Percentiles rank a stretch among this genome's conserved stretches.
Evolutionary conservation across 2,888 invertebrate species (phyloP).

Genomic region (Diloba caeruleocephala): DNA sequence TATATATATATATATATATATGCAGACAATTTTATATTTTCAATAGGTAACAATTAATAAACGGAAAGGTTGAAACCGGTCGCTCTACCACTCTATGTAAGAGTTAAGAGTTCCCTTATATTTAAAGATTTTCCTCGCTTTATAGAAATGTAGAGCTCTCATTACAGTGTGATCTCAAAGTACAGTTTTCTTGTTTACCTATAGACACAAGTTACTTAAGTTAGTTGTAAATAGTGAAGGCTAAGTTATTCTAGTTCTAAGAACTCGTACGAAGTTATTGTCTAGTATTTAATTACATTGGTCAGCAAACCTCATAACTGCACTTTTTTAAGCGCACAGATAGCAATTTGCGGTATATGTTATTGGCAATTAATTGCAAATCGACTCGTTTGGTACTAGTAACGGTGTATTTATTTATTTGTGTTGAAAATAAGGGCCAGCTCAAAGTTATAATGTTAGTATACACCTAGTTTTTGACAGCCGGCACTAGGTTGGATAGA

Average conservation of each 20-base stretch:
- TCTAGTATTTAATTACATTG: slow-evolving; percentile 28
- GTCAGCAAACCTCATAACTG: slow-evolving; percentile 28
- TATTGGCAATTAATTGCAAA: slow-evolving; percentile 49
- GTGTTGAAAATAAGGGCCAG: slow-evolving; percentile 16
- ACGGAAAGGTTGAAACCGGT: slow-evolving; percentile 27
- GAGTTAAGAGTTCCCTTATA: slow-evolving; percentile 20
- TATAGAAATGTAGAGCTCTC: slow-evolving; percentile 20
- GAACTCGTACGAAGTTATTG: slow-evolving; percentile 32
- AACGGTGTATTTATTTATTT: slow-evolving; percentile 15
- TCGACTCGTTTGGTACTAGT: slow-evolving; percentile 22
- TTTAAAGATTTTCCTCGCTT: slow-evolving; percentile 28
- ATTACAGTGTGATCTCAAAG: slow-evolving; percentile 1
- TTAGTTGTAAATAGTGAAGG: slow-evolving; percentile 12
- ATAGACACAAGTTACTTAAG: not conserved
- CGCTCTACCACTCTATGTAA: slow-evolving; percentile 20
- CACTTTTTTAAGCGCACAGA: slow-evolving; percentile 21
- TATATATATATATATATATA: too few species aligned
- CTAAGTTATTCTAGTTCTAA: slow-evolving; percentile 15
- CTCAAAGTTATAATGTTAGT: slow-evolving; percentile 8
- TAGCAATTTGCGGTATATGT: slow-evolving; percentile 37
- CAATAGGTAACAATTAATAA: not conserved
- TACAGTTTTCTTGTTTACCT: not conserved
- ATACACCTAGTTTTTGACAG: slow-evolving; percentile 19
- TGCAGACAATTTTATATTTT: slow-evolving; percentile 17
- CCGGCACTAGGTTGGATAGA: not conserved